Evolutionary conservation across 2,113 vertebrate genomes (phyloP).

Genomic region (Syngnathus scovelli): DNA sequence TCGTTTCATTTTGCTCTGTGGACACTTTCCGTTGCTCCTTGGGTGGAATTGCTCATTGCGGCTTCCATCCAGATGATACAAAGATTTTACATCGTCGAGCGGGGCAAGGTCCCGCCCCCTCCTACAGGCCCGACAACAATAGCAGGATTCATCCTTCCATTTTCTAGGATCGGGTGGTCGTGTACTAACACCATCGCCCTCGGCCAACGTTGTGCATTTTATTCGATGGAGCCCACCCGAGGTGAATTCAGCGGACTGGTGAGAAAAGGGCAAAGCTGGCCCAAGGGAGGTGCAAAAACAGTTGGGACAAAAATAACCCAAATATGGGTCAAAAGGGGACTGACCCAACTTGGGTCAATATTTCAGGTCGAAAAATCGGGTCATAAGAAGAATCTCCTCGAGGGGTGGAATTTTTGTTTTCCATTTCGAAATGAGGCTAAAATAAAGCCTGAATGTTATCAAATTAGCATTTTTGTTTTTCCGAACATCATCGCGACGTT

Average conservation of each 20-base stretch:
- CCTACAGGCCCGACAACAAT: background rate
- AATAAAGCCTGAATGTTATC: background rate
- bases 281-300: background rate
- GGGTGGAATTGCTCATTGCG: slow-evolving; percentile 65
- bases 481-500: too few species aligned
- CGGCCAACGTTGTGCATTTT: too few species aligned
- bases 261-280: too few species aligned
- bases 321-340: too few species aligned
- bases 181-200: too few species aligned
- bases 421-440: background rate
- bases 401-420: too few species aligned
- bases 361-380: too few species aligned
- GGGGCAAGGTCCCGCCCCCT: background rate
- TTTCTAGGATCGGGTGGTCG: background rate
- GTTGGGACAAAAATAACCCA: too few species aligned
- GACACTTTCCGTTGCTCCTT: slow-evolving; percentile 55
- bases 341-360: too few species aligned
- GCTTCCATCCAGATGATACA: slow-evolving; percentile 31
- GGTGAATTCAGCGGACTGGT: too few species aligned
- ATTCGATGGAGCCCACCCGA: background rate
- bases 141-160: background rate
- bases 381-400: too few species aligned
- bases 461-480: background rate
- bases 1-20: slow-evolving; percentile 68
- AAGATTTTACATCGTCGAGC: background rate